phyloP scores from a whole-genome alignment of 2,113 vertebrate genomes.

The Cebidichthys violaceus region DNA sequence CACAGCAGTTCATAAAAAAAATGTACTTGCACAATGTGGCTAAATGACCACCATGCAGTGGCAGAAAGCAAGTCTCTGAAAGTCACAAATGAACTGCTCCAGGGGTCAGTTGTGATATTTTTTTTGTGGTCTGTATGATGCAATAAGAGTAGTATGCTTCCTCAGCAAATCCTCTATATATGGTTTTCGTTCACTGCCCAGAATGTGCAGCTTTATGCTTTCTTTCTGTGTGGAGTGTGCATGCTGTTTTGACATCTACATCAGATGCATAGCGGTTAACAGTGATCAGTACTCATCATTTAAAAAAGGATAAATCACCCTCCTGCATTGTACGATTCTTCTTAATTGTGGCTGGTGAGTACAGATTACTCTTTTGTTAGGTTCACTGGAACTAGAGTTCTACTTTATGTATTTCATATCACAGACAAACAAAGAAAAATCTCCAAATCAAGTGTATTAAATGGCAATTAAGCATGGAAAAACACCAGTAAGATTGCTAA shows the following conservation, averaged over 20 bases:
- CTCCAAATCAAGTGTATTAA: neutral
- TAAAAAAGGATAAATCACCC: neutral
- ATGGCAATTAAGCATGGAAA: neutral
- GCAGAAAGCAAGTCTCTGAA: constrained; percentile 24
- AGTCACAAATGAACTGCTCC: constrained; percentile 26
- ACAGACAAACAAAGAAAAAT: neutral
- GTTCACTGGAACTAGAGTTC: neutral
- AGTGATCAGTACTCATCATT: neutral
- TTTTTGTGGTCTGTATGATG: constrained; percentile 36
- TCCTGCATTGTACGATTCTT: neutral
- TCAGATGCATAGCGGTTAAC: neutral
- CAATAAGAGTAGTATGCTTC: constrained; percentile 52
- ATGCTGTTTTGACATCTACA: constrained; percentile 12
- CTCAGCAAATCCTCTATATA: constrained; percentile 54
- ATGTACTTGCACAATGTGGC: neutral
- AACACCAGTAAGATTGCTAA: neutral
- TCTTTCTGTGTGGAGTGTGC: neutral
- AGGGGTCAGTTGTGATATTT: constrained; percentile 24
- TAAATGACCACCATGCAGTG: neutral
- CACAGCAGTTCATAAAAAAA: neutral
- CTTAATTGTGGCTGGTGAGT: neutral
- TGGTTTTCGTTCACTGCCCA: constrained; percentile 20
- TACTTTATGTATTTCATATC: neutral
- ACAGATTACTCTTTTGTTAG: neutral
- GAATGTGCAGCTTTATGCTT: constrained; percentile 9